Evolutionary conservation across 1,140 invertebrate genomes (phyloP), one percentile per base, ranked within the genome.

Genomic region (Latrodectus geometricus): DNA sequence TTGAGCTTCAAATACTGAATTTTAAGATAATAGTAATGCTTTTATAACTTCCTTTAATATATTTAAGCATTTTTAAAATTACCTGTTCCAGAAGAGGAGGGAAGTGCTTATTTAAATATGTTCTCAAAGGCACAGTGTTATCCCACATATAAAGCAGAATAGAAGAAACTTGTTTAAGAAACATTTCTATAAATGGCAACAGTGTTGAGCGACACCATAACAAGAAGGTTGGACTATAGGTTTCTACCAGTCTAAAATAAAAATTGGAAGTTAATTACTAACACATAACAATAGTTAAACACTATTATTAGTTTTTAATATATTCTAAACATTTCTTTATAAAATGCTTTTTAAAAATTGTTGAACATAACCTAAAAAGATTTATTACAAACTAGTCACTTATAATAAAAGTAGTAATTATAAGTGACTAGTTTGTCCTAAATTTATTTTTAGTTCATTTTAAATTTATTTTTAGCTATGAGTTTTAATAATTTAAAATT

Each of bases 21-120:
- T 17, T 14, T 14, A 14, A 61, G 54, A 61, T 14, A 1, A 3
- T 61, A 11, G 3, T 61, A 61, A 11, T 61, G 54, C 8, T 4
- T 9, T 50, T 17, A n/a, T 52, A 49, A 15, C 0, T n/a, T 23
- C 20, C n/a, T 49, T 17, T 4, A 12, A 49, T 74, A 74, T 14
- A 49, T 23, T 35, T 14, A 17, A 76, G 23, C 20, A 11, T 21
- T 52, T 50, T 65, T 61, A 21, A 70, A 70, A 9, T 52, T 23
- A 87, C 86, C 72, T 35, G 17, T 49, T 49, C 73, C 1, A 87
- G 61, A 11, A 87, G 12, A 5, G 86, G 79, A 15, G 79, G 86
- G 8, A 87, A 20, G 14, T 23, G 65, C 17, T 54, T 56, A 21
- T 49, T 82, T 15, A 72, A 76, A 78, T 79, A 87, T 12, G 12